phyloP scores from a whole-genome alignment of 2,797 vertebrate genomes.

The Phaenicophaeus curvirostris region DNA sequence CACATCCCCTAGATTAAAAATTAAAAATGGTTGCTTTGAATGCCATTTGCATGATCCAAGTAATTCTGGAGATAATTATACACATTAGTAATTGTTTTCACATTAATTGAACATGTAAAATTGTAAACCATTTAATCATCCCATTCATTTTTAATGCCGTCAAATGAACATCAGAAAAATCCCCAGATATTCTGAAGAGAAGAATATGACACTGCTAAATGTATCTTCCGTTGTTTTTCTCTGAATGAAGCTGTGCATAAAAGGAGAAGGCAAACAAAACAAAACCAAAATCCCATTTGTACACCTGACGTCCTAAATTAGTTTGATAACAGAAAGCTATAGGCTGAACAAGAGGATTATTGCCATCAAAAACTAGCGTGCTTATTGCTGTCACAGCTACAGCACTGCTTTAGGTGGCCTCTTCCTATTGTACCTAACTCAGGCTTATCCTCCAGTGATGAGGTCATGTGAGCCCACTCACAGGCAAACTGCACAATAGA shows the following conservation, averaged over 20 bases:
- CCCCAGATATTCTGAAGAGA: background rate
- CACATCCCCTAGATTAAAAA: background rate
- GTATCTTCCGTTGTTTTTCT: background rate
- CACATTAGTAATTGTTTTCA: constrained; percentile 22
- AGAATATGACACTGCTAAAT: background rate
- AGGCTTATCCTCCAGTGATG: background rate
- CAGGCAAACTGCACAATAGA: background rate
- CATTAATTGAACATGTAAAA: background rate
- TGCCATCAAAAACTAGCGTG: background rate
- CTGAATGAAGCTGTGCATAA: background rate
- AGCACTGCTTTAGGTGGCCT: accelerated
- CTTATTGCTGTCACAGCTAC: background rate
- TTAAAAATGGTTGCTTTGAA: background rate
- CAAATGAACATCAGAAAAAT: background rate
- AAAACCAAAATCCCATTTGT: background rate
- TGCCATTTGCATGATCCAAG: background rate
- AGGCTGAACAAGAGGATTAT: background rate
- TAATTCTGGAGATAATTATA: constrained; percentile 34
- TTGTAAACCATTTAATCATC: constrained; percentile 1
- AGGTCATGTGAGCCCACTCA: background rate
- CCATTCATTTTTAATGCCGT: constrained; percentile 41
- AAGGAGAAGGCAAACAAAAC: background rate
- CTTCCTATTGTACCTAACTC: background rate
- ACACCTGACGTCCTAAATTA: background rate
- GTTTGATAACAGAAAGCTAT: background rate